Evolutionary conservation across 1,140 invertebrate species (phyloP), one percentile per base, ranked within the genome.

Genomic region (Drosophila pruinosa): DNA sequence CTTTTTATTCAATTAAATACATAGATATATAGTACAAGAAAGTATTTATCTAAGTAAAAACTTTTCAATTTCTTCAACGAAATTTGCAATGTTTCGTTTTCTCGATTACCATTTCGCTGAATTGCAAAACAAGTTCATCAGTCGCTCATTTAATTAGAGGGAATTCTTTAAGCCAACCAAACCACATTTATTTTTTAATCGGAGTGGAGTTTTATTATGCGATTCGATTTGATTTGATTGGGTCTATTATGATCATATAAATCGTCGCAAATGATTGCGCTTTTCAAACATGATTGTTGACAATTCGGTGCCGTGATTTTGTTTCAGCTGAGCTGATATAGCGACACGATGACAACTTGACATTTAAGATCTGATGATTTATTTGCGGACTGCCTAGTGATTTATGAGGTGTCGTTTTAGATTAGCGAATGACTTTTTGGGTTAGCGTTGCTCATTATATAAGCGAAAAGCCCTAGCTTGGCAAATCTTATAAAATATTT

Each of bases 401-500:
- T 83, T 83, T 80, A 86, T 86, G 63, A 80, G 78, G 81, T 83
- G 80, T 79, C 72, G 70, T 41, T 43, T n/a, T 62, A 86, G 81
- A 83, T 83, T 80, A 83, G 68, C 77, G 47, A 34, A 34, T 45
- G 80, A 61, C 65, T 77, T 53, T 14, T 26, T 38, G 34, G 53
- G 69, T 43, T 53, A 71, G 12, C 50, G 12, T 41, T 17, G 2
- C 10, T 12, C 7, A 38, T 70, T 70, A 56, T 63, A 62, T 39
- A 56, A 63, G 31, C 21, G 67, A 70, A 63, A 63, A 65, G 62
- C 50, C 1, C 17, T 10, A 43, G 21, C 24, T 39, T 8, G 7
- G 17, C 22, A 4, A 58, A 38, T 47, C 22, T 15, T 26, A n/a
- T 24, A 2, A 24, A 45, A 45, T 22, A 45, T 45, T 45, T 45